Conservation (phyloP, 1,140 invertebrate species). For the Druon quercuslanigerum region DNA sequence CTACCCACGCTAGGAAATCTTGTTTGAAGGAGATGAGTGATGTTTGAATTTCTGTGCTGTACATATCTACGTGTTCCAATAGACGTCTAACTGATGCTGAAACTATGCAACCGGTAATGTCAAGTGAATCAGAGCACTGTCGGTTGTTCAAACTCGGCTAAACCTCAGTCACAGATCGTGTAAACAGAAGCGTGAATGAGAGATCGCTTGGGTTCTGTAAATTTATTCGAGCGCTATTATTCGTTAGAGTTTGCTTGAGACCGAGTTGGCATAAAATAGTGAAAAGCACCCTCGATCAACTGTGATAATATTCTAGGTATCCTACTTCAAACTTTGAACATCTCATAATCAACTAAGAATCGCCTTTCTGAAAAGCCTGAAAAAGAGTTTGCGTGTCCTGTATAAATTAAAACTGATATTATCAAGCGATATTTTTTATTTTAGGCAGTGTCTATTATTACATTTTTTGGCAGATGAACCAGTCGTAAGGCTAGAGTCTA, state of each 20-base stretch:
- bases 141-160: neutral
- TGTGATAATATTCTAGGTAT: conserved; percentile 27
- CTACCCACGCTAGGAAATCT: neutral
- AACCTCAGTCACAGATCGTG: neutral
- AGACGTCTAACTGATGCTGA: neutral
- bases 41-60: neutral
- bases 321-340: neutral
- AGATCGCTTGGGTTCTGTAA: neutral
- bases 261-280: neutral
- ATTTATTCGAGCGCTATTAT: neutral
- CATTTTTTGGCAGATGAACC: too few species aligned
- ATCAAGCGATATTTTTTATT: too few species aligned
- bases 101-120: conserved; percentile 1
- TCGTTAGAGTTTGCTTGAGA: neutral
- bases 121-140: conserved; percentile 10
- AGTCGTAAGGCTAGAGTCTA: too few species aligned
- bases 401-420: neutral
- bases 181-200: conserved; percentile 2
- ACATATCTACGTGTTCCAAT: neutral
- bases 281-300: neutral
- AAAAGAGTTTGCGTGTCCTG: neutral
- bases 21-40: neutral
- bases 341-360: neutral
- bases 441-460: too few species aligned
- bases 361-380: neutral